Percentiles rank a stretch among this genome's conserved stretches.
Evolutionary conservation across 2,888 invertebrate species (phyloP).

Genomic region (Cheilosia vulpina): DNA sequence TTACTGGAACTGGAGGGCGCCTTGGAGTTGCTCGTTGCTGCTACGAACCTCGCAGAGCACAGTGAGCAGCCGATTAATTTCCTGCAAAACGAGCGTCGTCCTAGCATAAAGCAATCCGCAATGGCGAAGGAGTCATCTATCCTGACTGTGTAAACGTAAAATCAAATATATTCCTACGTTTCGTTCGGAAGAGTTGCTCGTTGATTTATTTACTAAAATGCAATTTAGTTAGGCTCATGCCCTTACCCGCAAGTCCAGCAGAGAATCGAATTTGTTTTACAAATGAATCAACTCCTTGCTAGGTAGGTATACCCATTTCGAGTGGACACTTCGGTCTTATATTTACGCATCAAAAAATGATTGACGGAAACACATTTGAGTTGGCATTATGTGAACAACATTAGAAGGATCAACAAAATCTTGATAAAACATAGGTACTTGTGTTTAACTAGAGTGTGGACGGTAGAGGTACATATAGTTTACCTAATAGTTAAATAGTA

Average conservation of each 20-base stretch:
- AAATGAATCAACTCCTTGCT: too few relatives aligned
- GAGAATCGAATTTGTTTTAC: too few relatives aligned
- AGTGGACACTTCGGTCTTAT: too few relatives aligned
- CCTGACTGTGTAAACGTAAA: slow-evolving; percentile 76
- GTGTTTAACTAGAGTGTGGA: neutral
- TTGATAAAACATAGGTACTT: neutral
- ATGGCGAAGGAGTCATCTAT: slow-evolving; percentile 79
- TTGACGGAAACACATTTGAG: too few relatives aligned
- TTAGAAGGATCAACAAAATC: too few relatives aligned
- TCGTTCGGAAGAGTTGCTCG: neutral
- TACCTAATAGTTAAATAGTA: neutral
- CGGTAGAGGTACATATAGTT: neutral
- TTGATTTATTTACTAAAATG: neutral
- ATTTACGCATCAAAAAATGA: too few relatives aligned
- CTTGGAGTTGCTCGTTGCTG: slow-evolving; percentile 87
- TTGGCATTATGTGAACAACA: too few relatives aligned
- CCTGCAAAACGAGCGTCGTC: slow-evolving; percentile 64
- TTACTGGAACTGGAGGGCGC: slow-evolving; percentile 88
- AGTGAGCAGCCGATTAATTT: slow-evolving; percentile 73
- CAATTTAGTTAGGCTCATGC: neutral
- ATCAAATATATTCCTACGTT: neutral
- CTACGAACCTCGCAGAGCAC: slow-evolving; percentile 84
- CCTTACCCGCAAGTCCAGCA: too few relatives aligned
- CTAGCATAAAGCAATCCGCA: slow-evolving; percentile 79
- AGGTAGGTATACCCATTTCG: too few relatives aligned